Base-by-base conservation (phyloP, 2,113 vertebrate species). In the Murina feae region DNA sequence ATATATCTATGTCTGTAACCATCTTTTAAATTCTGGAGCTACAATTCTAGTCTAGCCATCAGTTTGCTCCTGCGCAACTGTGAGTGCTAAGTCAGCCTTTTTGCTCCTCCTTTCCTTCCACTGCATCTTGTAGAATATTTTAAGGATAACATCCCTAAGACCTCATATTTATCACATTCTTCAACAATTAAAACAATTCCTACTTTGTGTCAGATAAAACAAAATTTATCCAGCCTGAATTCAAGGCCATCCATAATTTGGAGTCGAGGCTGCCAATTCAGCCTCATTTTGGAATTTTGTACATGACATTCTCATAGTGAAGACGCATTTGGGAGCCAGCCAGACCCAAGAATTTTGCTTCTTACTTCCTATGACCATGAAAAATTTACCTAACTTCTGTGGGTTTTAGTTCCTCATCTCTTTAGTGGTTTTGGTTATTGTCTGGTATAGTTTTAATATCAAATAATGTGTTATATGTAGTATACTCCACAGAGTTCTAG, bases 201-300 rank as follows among this genome's bases (percentile, higher is more conserved):
- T 23, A 89, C 58, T 89, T 72, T 90, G 16, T 74, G 74, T 68
- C 84, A 51, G 85, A 82, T 86, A 39, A 81, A 90, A 75, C 72
- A 88, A 60, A 94, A 95, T 92, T 93, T 90, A 30, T 51, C n/a
- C 95, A 86, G 82, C 63, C 16, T 49, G 66, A 95, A 90, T 66
- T 96, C 89, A 95, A 68, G 58, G 39, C 35, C 23, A 75, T 60
- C 58, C 49, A 28, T 94, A 92, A 91, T 94, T 82, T 88, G 81
- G 30, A 35, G 30, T 90, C 44, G 30, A 53, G 49, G 44, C 28
- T 90, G 68, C 60, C 72, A 90, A 91, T 94, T 68, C 74, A 76
- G 35, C 42, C 51, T 88, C 47, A 78, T 93, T 91, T 86, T 42
- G 39, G 94, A 81, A 72, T 85, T 88, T 81, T 78, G 39, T 49